Conservation (phyloP, 2,888 invertebrate genomes). For the Amiota communis region DNA sequence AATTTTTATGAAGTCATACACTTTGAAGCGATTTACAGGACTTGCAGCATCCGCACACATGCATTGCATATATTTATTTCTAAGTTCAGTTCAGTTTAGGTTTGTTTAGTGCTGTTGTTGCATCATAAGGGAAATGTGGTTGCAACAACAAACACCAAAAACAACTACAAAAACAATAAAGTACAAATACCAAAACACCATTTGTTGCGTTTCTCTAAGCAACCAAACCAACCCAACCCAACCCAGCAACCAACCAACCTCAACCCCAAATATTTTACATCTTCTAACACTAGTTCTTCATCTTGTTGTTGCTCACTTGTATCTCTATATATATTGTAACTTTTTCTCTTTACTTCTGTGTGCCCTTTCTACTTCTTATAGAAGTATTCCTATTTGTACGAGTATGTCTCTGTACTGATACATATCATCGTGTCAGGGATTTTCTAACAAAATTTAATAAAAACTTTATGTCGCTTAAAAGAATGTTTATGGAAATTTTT, state of each 20-base stretch:
- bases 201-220: constrained; percentile 46
- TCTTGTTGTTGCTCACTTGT: not conserved
- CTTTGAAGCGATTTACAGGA: constrained; percentile 4
- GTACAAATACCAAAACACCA: constrained; percentile 61
- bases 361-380: too few relatives aligned
- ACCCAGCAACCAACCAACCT: too few relatives aligned
- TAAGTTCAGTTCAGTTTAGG: not conserved
- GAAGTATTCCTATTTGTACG: too few relatives aligned
- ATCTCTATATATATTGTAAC: constrained; percentile 38
- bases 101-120: not conserved
- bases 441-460: constrained; percentile 69
- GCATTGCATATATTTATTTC: not conserved
- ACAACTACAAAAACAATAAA: constrained; percentile 8
- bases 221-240: too few relatives aligned
- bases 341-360: too few relatives aligned
- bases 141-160: constrained; percentile 2
- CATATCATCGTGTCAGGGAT: constrained; percentile 64
- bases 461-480: constrained; percentile 71
- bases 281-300: too few relatives aligned
- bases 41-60: not conserved
- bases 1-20: constrained; percentile 31
- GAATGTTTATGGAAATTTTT: constrained; percentile 71
- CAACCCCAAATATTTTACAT: too few relatives aligned
- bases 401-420: constrained; percentile 11
- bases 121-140: not conserved